Base-by-base conservation (phyloP, 2,888 invertebrate genomes). In the Drosophila paramelanica region DNA sequence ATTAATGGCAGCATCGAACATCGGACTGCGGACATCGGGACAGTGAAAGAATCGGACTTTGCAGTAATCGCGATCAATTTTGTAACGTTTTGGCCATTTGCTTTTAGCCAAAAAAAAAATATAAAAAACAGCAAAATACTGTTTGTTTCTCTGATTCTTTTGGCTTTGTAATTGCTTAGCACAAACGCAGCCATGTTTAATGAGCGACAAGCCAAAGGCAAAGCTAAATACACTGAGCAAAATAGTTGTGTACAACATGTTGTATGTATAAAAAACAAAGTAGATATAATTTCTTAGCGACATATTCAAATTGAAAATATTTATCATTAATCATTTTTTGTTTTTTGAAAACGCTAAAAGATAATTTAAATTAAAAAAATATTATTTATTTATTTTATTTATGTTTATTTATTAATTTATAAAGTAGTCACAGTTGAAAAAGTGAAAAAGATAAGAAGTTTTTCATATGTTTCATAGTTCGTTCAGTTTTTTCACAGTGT, bases 131-230 rank as follows among this genome's bases (percentile, higher is more conserved):
- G 27, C 20, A 43, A 52, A 36, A 36, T 36, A 31, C 38, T 43
- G 59, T 51, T 56, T 57, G 53, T 38, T 68, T 59, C 55, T 50
- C 52, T 20, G 41, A 62, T 52, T 70, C 70, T 60, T 59, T 52
- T 36, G 59, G 27, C 58, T 60, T 49, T 64, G 66, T 73, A 73
- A 77, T 77, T 77, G 67, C 77, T 67, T 33, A 49, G 67, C 60
- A 59, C 60, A 57, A 73, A 67, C 77, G 66, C 58, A 61, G 75
- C 78, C 78, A 78, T 78, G 68, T 71, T 78, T 78, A 78, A 78
- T 78, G 74, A 71, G 67, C 67, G 58, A 58, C 67, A 53, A 52
- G 57, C 43, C 59, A 39, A 25, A 52, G 41, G 33, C 33, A 62
- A 51, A 36, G 50, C 59, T 46, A 17, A 7, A 3, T 42, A 65